phyloP scores from a whole-genome alignment of 2,113 vertebrate genomes.

The Steatornis caripensis region DNA sequence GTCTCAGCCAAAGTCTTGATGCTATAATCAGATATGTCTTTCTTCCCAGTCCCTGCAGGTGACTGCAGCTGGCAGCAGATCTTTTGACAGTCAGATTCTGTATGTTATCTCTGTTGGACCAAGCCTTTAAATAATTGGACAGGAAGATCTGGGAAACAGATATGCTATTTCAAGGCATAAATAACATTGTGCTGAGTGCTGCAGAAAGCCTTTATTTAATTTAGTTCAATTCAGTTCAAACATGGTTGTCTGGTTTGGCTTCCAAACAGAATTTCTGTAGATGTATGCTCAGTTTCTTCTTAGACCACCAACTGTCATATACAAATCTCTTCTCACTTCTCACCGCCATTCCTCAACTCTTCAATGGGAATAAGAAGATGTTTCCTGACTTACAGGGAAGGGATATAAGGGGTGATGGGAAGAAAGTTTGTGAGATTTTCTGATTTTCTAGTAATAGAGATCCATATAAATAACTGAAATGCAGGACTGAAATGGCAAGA shows the following conservation, averaged over 20 bases:
- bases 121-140: slow-evolving; percentile 37
- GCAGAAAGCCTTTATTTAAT: slow-evolving; percentile 16
- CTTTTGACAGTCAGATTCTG: slow-evolving; percentile 24
- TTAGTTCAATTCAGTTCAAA: not conserved
- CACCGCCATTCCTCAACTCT: not conserved
- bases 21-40: slow-evolving; percentile 51
- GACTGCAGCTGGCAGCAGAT: slow-evolving; percentile 51
- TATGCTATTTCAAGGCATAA: slow-evolving; percentile 1
- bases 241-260: not conserved
- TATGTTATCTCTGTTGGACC: slow-evolving; percentile 42
- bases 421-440: not conserved
- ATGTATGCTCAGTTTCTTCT: not conserved
- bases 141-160: slow-evolving; percentile 22
- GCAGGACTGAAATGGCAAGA: not conserved
- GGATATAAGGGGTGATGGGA: not conserved
- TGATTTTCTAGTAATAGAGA: not conserved
- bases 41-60: slow-evolving; percentile 54
- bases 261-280: not conserved
- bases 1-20: slow-evolving; percentile 36
- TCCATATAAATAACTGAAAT: not conserved
- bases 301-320: not conserved
- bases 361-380: not conserved
- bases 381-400: not conserved
- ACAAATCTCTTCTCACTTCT: not conserved
- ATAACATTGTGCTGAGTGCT: not conserved